phyloP scores from a whole-genome alignment of 2,113 vertebrate species.

The Sprattus sprattus region DNA sequence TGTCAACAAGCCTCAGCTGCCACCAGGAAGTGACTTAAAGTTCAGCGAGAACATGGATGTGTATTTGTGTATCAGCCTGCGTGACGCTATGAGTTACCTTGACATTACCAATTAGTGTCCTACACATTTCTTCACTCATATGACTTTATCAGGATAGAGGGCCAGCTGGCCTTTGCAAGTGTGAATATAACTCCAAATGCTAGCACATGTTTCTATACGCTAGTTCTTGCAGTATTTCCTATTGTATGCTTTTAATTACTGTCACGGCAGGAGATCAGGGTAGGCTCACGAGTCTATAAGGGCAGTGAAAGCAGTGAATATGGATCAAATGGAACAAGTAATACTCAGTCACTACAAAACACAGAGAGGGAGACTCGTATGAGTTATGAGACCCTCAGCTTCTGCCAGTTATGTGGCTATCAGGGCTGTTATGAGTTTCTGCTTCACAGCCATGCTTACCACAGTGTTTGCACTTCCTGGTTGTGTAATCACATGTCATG shows the following conservation, averaged over 20 bases:
- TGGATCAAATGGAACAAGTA: neutral
- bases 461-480: neutral
- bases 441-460: neutral
- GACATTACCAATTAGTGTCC: too few species aligned
- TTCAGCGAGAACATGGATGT: too few species aligned
- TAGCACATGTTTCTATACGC: too few species aligned
- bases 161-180: too few species aligned
- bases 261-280: neutral
- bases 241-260: neutral
- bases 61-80: too few species aligned
- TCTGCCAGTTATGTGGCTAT: neutral
- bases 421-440: neutral
- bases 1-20: neutral
- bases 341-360: neutral
- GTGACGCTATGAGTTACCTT: too few species aligned
- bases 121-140: too few species aligned
- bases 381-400: neutral
- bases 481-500: neutral
- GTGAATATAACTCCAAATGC: too few species aligned
- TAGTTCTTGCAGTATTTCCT: too few species aligned
- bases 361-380: neutral
- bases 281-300: neutral
- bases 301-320: neutral
- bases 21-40: too few species aligned
- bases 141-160: too few species aligned